Evolutionary conservation across 1,140 invertebrate species (phyloP).

Genomic region (Goniozus legneri): DNA sequence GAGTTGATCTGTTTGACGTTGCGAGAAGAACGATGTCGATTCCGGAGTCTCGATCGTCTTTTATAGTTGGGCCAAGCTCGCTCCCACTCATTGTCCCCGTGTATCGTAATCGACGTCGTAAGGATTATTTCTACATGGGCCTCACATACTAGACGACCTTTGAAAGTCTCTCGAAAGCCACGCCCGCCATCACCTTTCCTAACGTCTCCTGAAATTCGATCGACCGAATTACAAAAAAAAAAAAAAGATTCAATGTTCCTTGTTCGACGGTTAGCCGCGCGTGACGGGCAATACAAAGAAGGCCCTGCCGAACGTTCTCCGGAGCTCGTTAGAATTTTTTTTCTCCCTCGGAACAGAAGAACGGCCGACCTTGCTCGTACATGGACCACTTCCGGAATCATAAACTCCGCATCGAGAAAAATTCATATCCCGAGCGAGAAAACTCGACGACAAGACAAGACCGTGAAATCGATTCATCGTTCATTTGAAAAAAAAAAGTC

Average conservation of each 20-base stretch:
- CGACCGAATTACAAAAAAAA: not conserved
- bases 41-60: constrained; percentile 21
- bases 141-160: constrained; percentile 30
- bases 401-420: too few species aligned
- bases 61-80: constrained; percentile 41
- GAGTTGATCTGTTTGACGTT: constrained; percentile 39
- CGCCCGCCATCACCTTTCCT: constrained; percentile 12
- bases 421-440: too few species aligned
- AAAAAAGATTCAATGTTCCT: too few species aligned
- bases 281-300: not conserved
- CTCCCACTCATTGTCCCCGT: constrained; percentile 37
- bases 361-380: too few species aligned
- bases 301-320: not conserved
- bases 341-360: too few species aligned
- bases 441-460: too few species aligned
- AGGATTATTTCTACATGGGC: constrained; percentile 2
- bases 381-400: too few species aligned
- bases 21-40: constrained; percentile 47
- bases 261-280: not conserved
- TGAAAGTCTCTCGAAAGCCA: constrained; percentile 19
- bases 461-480: too few species aligned
- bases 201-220: not conserved
- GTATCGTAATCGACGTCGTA: constrained; percentile 8
- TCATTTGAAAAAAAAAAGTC: too few species aligned
- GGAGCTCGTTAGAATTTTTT: too few species aligned